phyloP scores from a whole-genome alignment of 2,888 invertebrate genomes.

The Ferdinandea cuprea region DNA sequence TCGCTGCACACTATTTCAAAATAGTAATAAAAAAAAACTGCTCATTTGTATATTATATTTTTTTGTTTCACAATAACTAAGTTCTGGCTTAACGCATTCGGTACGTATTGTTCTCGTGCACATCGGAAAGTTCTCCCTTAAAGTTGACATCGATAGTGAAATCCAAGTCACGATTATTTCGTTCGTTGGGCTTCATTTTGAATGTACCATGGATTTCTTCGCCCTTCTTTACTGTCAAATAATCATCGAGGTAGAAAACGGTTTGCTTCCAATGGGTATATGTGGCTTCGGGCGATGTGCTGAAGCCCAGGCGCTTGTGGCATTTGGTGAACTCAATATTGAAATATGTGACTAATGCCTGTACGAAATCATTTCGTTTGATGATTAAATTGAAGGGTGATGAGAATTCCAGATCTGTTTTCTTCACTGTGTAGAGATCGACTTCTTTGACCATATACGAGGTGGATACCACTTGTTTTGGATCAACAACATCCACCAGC shows the following conservation, averaged over 20 bases:
- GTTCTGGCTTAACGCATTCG: slow-evolving; percentile 91
- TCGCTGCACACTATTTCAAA: slow-evolving; percentile 36
- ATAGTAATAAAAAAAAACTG: slow-evolving; percentile 29
- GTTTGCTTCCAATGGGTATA: slow-evolving; percentile 99
- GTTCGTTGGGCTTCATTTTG: slow-evolving; percentile 96
- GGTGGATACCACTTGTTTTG: slow-evolving; percentile 98
- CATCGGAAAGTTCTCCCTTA: slow-evolving; percentile 93
- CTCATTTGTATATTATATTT: slow-evolving; percentile 7
- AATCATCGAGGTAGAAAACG: slow-evolving; percentile 98
- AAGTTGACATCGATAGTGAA: slow-evolving; percentile 96
- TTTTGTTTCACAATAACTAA: neutral
- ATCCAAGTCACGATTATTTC: slow-evolving; percentile 98
- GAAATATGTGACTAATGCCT: slow-evolving; percentile 99
- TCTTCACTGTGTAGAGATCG: slow-evolving; percentile 98
- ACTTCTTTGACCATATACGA: slow-evolving; percentile 98
- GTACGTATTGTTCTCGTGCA: slow-evolving; percentile 93
- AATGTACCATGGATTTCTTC: slow-evolving; percentile 97
- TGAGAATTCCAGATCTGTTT: slow-evolving; percentile 95
- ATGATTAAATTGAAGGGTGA: slow-evolving; percentile 93
- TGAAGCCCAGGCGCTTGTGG: slow-evolving; percentile 98
- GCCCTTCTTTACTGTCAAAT: slow-evolving; percentile 96
- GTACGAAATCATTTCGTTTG: slow-evolving; percentile 97
- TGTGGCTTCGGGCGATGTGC: slow-evolving; percentile 98
- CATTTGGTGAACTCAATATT: slow-evolving; percentile 99
- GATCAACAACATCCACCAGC: slow-evolving; percentile 98